Conservation (phyloP, 2,797 vertebrate species). For the Micromesistius poutassou region DNA sequence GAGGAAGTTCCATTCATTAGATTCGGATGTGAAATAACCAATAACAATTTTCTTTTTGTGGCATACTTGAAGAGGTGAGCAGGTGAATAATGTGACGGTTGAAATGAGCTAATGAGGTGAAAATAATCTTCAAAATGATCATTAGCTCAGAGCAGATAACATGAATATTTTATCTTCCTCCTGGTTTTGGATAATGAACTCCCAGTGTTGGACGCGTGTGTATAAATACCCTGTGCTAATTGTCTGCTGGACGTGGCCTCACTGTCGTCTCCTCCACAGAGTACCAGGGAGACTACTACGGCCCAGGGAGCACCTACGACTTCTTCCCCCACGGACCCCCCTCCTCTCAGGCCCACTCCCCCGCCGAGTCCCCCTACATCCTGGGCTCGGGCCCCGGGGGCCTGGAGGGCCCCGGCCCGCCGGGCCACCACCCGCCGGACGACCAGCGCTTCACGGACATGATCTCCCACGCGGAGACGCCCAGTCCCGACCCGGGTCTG, state of each 20-base stretch:
- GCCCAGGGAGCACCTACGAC: conserved; percentile 81
- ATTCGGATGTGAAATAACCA: not conserved
- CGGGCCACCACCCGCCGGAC: conserved; percentile 87
- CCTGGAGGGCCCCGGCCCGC: conserved; percentile 81
- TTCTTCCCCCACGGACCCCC: conserved; percentile 87
- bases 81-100: not conserved
- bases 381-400: conserved; percentile 85
- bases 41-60: not conserved
- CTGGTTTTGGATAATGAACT: not conserved
- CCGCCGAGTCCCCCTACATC: conserved; percentile 89
- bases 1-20: not conserved
- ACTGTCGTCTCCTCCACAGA: conserved; percentile 59
- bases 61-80: not conserved
- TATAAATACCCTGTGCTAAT: conserved; percentile 13
- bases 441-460: conserved; percentile 99
- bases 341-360: conserved; percentile 85
- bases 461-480: conserved; percentile 94
- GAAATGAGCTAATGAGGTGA: not conserved
- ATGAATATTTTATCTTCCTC: not conserved
- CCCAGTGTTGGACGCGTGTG: not conserved
- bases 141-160: not conserved
- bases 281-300: conserved; percentile 87
- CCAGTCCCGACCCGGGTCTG: conserved; percentile 91
- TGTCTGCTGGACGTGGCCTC: conserved; percentile 5
- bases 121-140: not conserved